phyloP scores from a whole-genome alignment of 2,888 invertebrate genomes.

The Agonum fuliginosum region DNA sequence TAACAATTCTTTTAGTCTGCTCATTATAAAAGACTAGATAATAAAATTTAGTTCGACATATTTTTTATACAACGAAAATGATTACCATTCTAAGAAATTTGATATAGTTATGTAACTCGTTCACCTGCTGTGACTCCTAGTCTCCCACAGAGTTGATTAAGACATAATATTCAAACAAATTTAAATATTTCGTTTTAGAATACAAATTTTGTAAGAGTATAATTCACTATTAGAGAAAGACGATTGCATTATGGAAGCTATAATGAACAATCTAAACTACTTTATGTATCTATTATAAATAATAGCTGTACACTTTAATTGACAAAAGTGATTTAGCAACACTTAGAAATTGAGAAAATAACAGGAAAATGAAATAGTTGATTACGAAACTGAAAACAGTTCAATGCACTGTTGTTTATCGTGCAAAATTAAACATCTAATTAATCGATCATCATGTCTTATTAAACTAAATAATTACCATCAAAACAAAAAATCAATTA shows the following conservation, averaged over 20 bases:
- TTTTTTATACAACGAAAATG: neutral
- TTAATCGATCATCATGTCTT: constrained; percentile 30
- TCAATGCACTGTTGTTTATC: constrained; percentile 2
- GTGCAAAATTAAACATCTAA: neutral
- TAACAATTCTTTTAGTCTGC: too few relatives aligned
- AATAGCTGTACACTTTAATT: constrained; percentile 10
- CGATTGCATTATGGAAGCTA: neutral
- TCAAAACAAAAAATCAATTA: constrained; percentile 37
- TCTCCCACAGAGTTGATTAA: constrained; percentile 12
- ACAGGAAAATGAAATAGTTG: too few relatives aligned
- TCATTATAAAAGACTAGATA: too few relatives aligned
- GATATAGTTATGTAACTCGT: constrained; percentile 4
- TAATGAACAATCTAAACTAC: neutral
- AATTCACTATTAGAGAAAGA: constrained; percentile 9
- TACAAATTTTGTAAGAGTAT: constrained; percentile 1
- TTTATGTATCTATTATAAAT: constrained; percentile 11
- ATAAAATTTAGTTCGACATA: too few relatives aligned
- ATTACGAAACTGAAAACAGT: neutral
- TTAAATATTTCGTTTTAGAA: constrained; percentile 7
- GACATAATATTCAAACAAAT: constrained; percentile 27
- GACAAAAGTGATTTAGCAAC: neutral
- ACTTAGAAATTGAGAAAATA: neutral
- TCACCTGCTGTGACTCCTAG: constrained; percentile 9
- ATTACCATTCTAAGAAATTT: constrained; percentile 28
- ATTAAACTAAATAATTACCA: constrained; percentile 27